A percentile compares a stretch with the other conserved stretches of the same genome.
These are phyloP conservation scores for Steinernema khuongi DNA, from an alignment of 1,140 invertebrate genomes.

Conservation along the genomic window DNA sequence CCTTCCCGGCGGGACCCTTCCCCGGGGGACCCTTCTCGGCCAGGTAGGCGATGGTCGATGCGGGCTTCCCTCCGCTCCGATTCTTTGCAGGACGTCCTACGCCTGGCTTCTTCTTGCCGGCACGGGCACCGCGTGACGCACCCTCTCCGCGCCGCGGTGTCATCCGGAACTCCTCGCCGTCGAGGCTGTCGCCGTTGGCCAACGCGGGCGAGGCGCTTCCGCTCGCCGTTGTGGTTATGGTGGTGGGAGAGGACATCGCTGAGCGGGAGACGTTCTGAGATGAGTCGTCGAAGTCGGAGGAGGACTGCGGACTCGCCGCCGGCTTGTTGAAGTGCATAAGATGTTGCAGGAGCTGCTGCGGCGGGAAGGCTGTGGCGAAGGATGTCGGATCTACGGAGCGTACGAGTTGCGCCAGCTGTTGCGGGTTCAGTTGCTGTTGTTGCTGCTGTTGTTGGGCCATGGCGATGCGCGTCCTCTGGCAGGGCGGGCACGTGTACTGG, in stretches of 20 bases:
- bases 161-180: not conserved
- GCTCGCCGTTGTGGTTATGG: not conserved
- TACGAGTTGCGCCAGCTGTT: not conserved
- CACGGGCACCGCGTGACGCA: not conserved
- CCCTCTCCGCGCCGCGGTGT: not conserved
- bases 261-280: slow-evolving; percentile 2
- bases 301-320: not conserved
- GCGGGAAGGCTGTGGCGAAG: not conserved
- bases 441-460: not conserved
- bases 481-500: not conserved
- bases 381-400: not conserved
- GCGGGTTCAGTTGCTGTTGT: not conserved
- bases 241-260: not conserved
- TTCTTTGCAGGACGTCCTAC: not conserved
- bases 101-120: not conserved
- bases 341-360: not conserved
- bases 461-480: not conserved
- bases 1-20: not conserved
- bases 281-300: slow-evolving; percentile 2
- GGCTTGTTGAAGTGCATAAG: not conserved
- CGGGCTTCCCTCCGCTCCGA: not conserved
- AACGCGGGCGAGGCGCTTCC: not conserved
- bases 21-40: not conserved
- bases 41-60: not conserved
- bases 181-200: not conserved